These are phyloP conservation scores for Podarcis lilfordi DNA, from an alignment of 2,797 vertebrate genomes.

Conservation along the genomic window DNA sequence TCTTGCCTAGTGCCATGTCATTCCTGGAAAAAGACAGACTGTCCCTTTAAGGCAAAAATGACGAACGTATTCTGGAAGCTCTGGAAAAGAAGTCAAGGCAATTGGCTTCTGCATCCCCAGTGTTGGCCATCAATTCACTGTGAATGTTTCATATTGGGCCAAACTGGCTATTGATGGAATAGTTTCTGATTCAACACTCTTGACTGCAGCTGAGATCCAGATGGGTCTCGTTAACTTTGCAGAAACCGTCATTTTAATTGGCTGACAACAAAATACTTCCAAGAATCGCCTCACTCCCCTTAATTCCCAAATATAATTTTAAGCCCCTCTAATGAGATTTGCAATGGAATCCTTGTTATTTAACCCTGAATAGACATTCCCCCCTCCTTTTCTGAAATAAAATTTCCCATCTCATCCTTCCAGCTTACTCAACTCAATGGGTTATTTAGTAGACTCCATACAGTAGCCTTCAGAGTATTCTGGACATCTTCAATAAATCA, in stretches of 20 bases:
- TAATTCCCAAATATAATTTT: conserved; percentile 49
- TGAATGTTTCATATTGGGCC: conserved; percentile 75
- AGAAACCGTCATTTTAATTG: conserved; percentile 58
- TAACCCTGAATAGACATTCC: conserved; percentile 27
- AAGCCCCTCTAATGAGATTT: conserved; percentile 46
- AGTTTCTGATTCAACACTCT: conserved; percentile 75
- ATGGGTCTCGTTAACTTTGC: conserved; percentile 67
- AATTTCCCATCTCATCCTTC: background rate
- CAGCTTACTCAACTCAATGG: background rate
- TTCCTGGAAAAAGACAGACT: background rate
- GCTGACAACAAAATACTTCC: conserved; percentile 63
- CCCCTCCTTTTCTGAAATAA: background rate
- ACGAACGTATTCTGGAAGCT: conserved; percentile 62
- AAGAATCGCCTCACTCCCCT: conserved; percentile 45
- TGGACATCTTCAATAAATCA: background rate
- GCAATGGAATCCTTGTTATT: conserved; percentile 52
- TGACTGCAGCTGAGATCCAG: conserved; percentile 65
- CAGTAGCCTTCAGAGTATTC: background rate
- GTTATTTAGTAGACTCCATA: conserved; percentile 13
- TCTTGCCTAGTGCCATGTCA: rapidly evolving
- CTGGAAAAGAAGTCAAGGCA: conserved; percentile 73
- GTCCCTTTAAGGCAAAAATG: conserved; percentile 66
- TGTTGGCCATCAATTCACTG: conserved; percentile 70
- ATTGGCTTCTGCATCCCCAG: conserved; percentile 71
- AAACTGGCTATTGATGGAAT: conserved; percentile 73